Conservation (phyloP, 2,113 vertebrate species). For the Antechinus stuartii region DNA sequence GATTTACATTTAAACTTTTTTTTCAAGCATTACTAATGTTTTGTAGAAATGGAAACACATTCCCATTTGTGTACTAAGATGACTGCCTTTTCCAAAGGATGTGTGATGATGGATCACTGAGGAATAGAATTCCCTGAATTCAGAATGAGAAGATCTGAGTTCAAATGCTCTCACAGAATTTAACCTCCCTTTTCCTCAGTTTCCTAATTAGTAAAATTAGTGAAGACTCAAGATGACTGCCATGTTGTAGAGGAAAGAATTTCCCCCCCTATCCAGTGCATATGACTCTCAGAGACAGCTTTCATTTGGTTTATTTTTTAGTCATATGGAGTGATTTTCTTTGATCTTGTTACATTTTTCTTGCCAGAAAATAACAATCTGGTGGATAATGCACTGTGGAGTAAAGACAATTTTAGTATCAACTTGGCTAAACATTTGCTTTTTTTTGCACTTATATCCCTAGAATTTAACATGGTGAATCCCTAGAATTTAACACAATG, state of each 20-base stretch:
- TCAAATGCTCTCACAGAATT: neutral
- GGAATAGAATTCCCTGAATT: neutral
- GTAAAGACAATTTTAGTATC: neutral
- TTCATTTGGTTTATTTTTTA: neutral
- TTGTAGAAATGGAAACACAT: neutral
- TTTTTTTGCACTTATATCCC: neutral
- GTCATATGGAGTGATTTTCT: neutral
- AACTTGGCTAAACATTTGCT: neutral
- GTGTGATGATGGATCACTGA: neutral
- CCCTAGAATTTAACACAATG: neutral
- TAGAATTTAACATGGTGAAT: neutral
- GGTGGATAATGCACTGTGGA: neutral
- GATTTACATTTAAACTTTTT: conserved; percentile 36
- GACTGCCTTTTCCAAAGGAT: neutral
- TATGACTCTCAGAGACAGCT: neutral
- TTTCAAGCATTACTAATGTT: neutral
- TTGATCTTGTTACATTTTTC: neutral
- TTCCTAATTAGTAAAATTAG: neutral
- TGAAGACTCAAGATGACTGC: neutral
- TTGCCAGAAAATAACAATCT: neutral
- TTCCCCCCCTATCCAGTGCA: neutral
- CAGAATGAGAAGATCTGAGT: neutral
- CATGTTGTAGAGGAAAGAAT: neutral
- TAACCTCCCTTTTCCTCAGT: neutral
- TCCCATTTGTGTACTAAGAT: neutral